Base-by-base conservation (phyloP, 2,888 invertebrate species). In the Hesperia comma region DNA sequence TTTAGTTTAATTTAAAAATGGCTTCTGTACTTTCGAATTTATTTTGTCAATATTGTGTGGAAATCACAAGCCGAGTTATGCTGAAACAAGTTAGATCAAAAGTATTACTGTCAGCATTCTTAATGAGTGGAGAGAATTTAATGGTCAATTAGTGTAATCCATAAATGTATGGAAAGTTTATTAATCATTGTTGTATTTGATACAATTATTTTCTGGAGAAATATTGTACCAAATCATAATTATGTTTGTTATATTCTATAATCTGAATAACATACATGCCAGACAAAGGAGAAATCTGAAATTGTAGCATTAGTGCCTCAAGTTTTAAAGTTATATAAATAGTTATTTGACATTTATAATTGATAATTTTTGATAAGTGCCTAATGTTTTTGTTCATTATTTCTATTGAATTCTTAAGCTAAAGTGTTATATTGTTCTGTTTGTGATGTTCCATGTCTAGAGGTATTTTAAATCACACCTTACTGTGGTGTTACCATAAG, bases 141-240 rank as follows among this genome's bases (percentile, higher is more conserved):
- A 46, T 61, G 54, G 66, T 66, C 66, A 66, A 66, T 66, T 66
- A 66, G 60, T 60, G 60, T 60, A 66, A 64, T 64, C 58, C 40
- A 58, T 64, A 53, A 41, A 53, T 58, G 41, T 58, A 53, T 66
- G 58, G 64, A 51, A 55, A 58, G 41, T 64, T 64, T 64, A 64
- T 64, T 53, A 41, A 33, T 63, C 21, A 51, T 58, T 58, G 51
- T 64, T 46, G 41, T 58, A 55, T 63, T 63, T 46, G 46, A 63
- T 63, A 58, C 58, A 51, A 43, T 63, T 55, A 21, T 53, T 54
- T 62, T 21, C 41, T 21, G 46, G 64, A 51, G 57, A 49, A 64
- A 58, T 64, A 55, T 62, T 43, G 40, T 55, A 64, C 46, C 17
- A 40, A 17, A 51, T 41, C 17, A 15, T 54, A 15, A 21, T 19